Base-by-base conservation (phyloP, 2,797 vertebrate genomes). In the Rhynchonycteris naso region DNA sequence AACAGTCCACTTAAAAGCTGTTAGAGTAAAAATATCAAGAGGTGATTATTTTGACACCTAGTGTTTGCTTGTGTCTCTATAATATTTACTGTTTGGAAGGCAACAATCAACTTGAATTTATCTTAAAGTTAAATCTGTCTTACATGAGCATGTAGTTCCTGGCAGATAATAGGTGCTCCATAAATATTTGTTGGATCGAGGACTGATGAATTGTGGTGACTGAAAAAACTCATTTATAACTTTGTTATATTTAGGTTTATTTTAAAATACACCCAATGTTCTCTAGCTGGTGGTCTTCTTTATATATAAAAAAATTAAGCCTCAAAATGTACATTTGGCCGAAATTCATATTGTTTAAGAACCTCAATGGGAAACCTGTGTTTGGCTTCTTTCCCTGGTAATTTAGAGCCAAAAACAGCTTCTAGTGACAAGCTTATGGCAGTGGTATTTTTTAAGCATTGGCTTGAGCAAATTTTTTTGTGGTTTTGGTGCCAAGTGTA, bases 181-280 rank as follows among this genome's bases (percentile, higher is more conserved):
- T 85, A 86, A 91, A 93, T 83, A 94, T 61, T 69, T 91, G 52
- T 18, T 58, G 9, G 79, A 56, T 81, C 21, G 97, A 93, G 78
- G 61, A 81, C 61, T 81, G 69, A 83, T 69, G 75, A 86, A 78
- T 52, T 76, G 38, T 74, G 59, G 33, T 88, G 75, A 82, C 58
- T 88, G 87, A 92, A n/a, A n/a, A 88, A 54, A 3, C 15, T 92
- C 90, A 86, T 85, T 91, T 89, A 91, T 94, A 93, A 88, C 50
- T 91, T 81, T 65, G 65, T 84, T 93, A 80, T 84, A 92, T 93
- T 88, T 94, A 72, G 5, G 78, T 75, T 47, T 94, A 24, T 90
- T 94, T 95, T 79, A 79, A 97, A 94, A 94, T 61, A 92, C 21
- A 71, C 33, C 30, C 54, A 93, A 72, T 22, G 78, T 91, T 91